These are phyloP conservation scores for Lasioglossum morio DNA, from an alignment of 2,888 invertebrate genomes.

Conservation along the genomic window DNA sequence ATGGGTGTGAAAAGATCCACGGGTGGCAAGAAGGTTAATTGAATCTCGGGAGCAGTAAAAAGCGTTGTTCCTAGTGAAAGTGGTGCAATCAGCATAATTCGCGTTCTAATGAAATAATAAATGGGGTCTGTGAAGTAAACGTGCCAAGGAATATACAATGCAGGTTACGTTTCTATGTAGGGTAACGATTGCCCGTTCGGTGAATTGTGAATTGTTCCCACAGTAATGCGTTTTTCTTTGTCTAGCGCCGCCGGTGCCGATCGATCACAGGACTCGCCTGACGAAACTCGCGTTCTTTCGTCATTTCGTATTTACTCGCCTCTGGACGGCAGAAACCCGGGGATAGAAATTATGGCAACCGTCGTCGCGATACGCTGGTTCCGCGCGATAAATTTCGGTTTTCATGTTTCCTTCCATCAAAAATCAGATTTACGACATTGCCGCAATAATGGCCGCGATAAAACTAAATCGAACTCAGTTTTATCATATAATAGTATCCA, in stretches of 20 bases:
- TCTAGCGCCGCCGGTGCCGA: constrained; percentile 50
- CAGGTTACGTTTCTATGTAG: constrained; percentile 39
- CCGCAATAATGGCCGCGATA: not conserved
- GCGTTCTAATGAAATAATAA: constrained; percentile 54
- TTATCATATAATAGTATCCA: not conserved
- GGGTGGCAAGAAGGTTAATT: not conserved
- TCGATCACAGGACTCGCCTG: constrained; percentile 63
- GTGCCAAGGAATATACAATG: constrained; percentile 52
- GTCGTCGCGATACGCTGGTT: constrained; percentile 18
- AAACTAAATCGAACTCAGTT: not conserved
- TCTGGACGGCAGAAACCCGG: constrained; percentile 53
- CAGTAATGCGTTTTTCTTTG: constrained; percentile 60
- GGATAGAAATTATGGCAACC: constrained; percentile 47
- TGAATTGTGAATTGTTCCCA: constrained; percentile 67
- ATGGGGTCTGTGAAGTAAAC: constrained; percentile 46
- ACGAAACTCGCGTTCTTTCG: constrained; percentile 69
- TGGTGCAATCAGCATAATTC: constrained; percentile 34
- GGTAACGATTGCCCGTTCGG: constrained; percentile 53
- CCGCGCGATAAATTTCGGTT: constrained; percentile 12
- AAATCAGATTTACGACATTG: constrained; percentile 5
- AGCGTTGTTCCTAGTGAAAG: constrained; percentile 7
- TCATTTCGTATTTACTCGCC: constrained; percentile 61
- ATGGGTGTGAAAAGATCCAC: constrained; percentile 9
- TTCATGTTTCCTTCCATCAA: constrained; percentile 5
- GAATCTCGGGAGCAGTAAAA: not conserved